phyloP scores from a whole-genome alignment of 2,113 vertebrate genomes.

The Geococcyx californianus region DNA sequence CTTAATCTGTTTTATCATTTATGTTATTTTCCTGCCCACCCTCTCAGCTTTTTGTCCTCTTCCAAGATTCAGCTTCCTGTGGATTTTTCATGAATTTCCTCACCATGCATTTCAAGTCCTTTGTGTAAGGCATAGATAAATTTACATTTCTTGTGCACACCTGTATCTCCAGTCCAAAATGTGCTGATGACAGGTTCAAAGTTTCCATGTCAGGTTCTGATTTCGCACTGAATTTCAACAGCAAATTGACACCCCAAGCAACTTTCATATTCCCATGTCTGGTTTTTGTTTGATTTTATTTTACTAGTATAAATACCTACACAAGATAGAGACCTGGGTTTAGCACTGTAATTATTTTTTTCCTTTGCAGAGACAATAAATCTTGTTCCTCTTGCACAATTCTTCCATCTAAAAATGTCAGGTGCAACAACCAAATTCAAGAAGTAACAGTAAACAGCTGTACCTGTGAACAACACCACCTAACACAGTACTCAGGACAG shows the following conservation, averaged over 20 bases:
- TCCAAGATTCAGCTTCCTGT: not conserved
- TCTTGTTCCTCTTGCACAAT: not conserved
- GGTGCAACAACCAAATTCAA: not conserved
- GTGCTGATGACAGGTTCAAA: not conserved
- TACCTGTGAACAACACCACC: not conserved
- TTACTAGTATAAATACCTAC: not conserved
- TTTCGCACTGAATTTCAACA: not conserved
- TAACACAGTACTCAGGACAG: not conserved
- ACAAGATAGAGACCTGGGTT: not conserved
- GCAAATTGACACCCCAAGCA: not conserved
- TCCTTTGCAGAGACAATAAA: not conserved
- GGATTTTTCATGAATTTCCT: not conserved
- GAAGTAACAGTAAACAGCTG: not conserved
- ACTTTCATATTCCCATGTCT: not conserved
- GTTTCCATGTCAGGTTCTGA: not conserved
- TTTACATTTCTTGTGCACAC: not conserved
- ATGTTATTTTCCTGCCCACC: not conserved
- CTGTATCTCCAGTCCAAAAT: not conserved
- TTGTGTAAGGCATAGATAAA: not conserved
- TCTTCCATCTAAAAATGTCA: not conserved
- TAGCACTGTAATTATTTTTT: not conserved
- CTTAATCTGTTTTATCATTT: not conserved
- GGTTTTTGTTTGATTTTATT: not conserved
- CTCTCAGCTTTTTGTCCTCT: not conserved
- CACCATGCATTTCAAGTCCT: not conserved